phyloP scores from a whole-genome alignment of 2,888 invertebrate species.

The Drosophila recens region DNA sequence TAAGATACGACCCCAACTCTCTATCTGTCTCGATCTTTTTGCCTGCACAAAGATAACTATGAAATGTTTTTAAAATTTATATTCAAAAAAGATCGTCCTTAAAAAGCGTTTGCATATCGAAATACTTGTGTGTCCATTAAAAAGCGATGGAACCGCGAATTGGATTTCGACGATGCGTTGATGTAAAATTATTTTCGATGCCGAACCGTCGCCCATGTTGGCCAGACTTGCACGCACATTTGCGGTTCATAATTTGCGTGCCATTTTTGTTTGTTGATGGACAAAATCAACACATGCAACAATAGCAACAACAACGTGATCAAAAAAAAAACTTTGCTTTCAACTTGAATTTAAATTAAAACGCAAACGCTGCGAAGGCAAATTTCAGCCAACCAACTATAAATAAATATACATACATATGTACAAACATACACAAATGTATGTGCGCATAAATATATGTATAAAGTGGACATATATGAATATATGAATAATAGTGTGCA shows the following conservation, averaged over 20 bases:
- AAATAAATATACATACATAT: conserved; percentile 57
- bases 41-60: neutral
- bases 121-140: conserved; percentile 67
- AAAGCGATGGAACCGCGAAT: no score
- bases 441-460: conserved; percentile 19
- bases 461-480: conserved; percentile 32
- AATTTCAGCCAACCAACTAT: conserved; percentile 60
- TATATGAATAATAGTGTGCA: conserved; percentile 27
- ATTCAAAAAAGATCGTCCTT: conserved; percentile 35
- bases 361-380: conserved; percentile 60
- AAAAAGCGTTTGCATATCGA: conserved; percentile 46
- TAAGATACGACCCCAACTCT: neutral
- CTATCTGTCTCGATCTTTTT: neutral
- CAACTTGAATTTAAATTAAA: conserved; percentile 79
- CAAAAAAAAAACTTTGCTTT: conserved; percentile 50
- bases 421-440: conserved; percentile 4
- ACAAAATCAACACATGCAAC: conserved; percentile 74
- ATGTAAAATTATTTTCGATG: conserved; percentile 30
- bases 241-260: conserved; percentile 79
- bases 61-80: neutral
- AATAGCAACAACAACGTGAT: conserved; percentile 17
- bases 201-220: conserved; percentile 8
- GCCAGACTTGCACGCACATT: conserved; percentile 68
- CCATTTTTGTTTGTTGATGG: conserved; percentile 79
- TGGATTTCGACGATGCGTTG: no score